Evolutionary conservation across 2,113 vertebrate genomes (phyloP).

Genomic region (Xyrauchen texanus): DNA sequence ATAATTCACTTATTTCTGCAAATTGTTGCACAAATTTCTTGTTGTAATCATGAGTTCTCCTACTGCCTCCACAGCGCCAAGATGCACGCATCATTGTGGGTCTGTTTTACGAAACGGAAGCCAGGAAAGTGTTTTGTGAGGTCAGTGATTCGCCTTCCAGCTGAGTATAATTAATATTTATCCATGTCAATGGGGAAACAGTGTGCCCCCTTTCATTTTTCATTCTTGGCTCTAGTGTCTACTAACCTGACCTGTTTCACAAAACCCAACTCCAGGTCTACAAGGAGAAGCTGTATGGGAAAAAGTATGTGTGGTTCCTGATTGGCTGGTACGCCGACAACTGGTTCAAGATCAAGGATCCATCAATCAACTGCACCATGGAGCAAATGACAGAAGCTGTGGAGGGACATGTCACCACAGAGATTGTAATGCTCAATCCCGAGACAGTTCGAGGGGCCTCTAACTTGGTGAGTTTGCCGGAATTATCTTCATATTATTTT

Average conservation of each 20-base stretch:
- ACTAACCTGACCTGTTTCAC: background rate
- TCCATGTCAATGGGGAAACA: slow-evolving; percentile 5
- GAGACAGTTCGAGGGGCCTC: slow-evolving; percentile 92
- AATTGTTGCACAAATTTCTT: background rate
- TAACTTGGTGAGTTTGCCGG: slow-evolving; percentile 81
- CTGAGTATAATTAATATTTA: slow-evolving; percentile 35
- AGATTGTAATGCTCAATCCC: slow-evolving; percentile 96
- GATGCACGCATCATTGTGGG: slow-evolving; percentile 95
- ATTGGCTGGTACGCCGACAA: slow-evolving; percentile 97
- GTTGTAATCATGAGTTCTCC: background rate
- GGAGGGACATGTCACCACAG: slow-evolving; percentile 93
- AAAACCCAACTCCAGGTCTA: slow-evolving; percentile 74
- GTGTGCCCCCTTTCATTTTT: slow-evolving; percentile 5
- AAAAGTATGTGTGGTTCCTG: slow-evolving; percentile 96
- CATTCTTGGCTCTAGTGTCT: background rate
- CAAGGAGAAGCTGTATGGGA: slow-evolving; percentile 94
- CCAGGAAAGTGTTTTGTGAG: slow-evolving; percentile 95
- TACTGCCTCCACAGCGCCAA: slow-evolving; percentile 77
- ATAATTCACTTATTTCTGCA: slow-evolving; percentile 7
- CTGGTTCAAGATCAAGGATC: slow-evolving; percentile 94
- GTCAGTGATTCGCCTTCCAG: slow-evolving; percentile 66
- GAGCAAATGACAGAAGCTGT: slow-evolving; percentile 94
- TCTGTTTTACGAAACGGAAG: slow-evolving; percentile 94
- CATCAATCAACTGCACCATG: slow-evolving; percentile 92
- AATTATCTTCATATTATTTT: background rate